A percentile compares a stretch with the other conserved stretches of the same genome.
Conservation (phyloP, 1,140 invertebrate genomes). For the Littorina saxatilis region DNA sequence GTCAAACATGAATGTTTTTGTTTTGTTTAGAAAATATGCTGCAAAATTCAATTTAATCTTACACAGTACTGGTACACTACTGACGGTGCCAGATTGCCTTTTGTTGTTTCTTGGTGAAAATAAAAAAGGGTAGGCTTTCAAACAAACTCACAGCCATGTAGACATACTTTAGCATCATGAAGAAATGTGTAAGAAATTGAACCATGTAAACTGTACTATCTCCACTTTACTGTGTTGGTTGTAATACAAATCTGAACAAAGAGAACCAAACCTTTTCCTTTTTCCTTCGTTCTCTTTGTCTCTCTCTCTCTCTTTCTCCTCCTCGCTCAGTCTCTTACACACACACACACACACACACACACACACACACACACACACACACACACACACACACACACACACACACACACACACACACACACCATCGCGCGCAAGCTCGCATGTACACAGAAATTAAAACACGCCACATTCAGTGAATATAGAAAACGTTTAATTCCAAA, state of each 20-base stretch:
- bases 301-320: no score
- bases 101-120: no score
- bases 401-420: not conserved
- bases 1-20: no score
- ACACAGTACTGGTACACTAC: no score
- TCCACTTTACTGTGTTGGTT: no score
- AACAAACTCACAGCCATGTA: not conserved
- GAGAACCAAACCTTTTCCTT: not conserved
- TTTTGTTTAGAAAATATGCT: no score
- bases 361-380: not conserved
- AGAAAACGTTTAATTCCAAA: no score
- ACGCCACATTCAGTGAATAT: no score
- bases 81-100: no score
- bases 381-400: not conserved
- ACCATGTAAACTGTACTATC: not conserved
- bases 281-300: no score
- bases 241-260: not conserved
- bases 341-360: not conserved
- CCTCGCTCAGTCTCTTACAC: not conserved
- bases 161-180: not conserved
- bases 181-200: not conserved
- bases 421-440: not conserved
- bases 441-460: not conserved
- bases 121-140: not conserved
- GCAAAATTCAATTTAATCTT: no score